phyloP scores from a whole-genome alignment of 1,140 invertebrate species.

The Onthophagus taurus region DNA sequence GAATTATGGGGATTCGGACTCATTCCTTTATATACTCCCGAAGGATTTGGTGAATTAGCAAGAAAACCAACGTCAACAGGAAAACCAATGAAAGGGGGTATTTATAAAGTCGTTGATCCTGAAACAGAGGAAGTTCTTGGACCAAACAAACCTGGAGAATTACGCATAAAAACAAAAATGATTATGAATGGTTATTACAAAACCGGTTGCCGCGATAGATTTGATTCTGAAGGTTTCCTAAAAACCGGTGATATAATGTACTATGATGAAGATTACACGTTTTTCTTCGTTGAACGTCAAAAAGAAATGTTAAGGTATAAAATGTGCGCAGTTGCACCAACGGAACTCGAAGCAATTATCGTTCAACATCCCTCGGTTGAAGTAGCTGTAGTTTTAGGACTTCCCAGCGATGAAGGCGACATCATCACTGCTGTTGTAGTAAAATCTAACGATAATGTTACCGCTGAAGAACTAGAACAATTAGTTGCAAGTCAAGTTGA shows the following conservation, averaged over 20 bases:
- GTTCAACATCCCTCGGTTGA: constrained; percentile 48
- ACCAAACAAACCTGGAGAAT: constrained; percentile 20
- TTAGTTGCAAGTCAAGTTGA: constrained; percentile 26
- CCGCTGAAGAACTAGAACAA: constrained; percentile 18
- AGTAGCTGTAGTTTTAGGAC: constrained; percentile 57
- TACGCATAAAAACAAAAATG: constrained; percentile 15
- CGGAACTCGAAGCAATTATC: constrained; percentile 54
- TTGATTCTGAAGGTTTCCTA: constrained; percentile 51
- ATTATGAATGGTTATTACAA: constrained; percentile 19
- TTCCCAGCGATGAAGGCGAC: constrained; percentile 52
- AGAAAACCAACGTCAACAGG: background rate
- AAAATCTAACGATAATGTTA: constrained; percentile 9
- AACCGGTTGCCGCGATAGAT: constrained; percentile 44
- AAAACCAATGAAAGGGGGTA: background rate
- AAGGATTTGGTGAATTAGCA: background rate
- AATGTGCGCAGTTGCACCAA: constrained; percentile 40
- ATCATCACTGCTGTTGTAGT: constrained; percentile 55
- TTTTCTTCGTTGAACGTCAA: constrained; percentile 56
- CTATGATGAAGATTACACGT: constrained; percentile 51
- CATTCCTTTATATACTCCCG: background rate
- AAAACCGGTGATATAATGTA: constrained; percentile 61
- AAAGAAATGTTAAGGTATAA: constrained; percentile 67
- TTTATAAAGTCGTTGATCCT: constrained; percentile 16
- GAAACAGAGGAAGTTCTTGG: constrained; percentile 17
- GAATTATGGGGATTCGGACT: background rate